Evolutionary conservation across 2,113 vertebrate species (phyloP), one percentile per base, ranked within the genome.

Genomic region (Progne subis): DNA sequence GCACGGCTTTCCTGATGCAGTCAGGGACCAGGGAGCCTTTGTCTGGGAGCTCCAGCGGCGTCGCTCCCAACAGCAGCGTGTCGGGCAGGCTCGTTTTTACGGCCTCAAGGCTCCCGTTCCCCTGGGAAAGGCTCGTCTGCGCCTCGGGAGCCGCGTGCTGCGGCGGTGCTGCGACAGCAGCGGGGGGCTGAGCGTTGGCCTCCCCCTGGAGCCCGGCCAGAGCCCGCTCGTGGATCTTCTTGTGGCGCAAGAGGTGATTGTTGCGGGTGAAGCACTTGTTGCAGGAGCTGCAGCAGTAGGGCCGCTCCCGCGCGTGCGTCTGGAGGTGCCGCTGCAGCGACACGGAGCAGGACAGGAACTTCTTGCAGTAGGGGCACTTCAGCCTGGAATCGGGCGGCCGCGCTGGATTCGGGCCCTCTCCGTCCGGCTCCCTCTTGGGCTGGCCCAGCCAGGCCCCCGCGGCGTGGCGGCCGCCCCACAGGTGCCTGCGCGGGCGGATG

Each of bases 191-290:
- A 29, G 78, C 16, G 0, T 3, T 2, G 1, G 2, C 29, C 19
- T 39, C 19, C 9, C 7, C 84, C 49, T 5, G 96, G 31, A 93
- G 93, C 23, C 18, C 37, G 6, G 31, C 50, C 74, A 68, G 82
- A 88, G 95, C 91, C 70, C 97, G 95, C 8, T 96, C 72, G 20
- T 98, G 97, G 60, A 97, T 98, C 71, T 97, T 93, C 96, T 98
- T 59, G 90, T 98, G 98, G 77, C 97, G 97, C 74, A 39, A 26
- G 24, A 98, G 97, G 92, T 98, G 97, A 4, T 67, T 97, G 0
- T n/a, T 69, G 83, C 98, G 98, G 61, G 97, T 96, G 92, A 98
- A 98, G 86, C 95, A 71, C 31, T 97, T 98, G 37, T 97, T 83
- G 78, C 98, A 98, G 85, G 94, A 20, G 60, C 85, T n/a, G 94